Conservation (phyloP, 2,113 vertebrate genomes). For the Lepus europaeus region DNA sequence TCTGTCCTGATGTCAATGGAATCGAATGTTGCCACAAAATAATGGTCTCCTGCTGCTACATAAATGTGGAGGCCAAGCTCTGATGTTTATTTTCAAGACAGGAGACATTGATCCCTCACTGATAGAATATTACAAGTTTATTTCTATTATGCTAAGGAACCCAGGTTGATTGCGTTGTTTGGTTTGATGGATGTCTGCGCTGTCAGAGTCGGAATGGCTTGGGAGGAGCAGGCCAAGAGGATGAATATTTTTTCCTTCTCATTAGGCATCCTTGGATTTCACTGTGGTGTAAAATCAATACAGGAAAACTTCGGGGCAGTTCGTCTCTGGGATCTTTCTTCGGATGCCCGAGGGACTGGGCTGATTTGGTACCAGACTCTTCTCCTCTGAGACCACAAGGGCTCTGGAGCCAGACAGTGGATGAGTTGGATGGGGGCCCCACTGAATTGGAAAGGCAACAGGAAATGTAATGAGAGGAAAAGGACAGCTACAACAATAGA, state of each 20-base stretch:
- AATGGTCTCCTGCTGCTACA: conserved; percentile 83
- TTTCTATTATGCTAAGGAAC: conserved; percentile 82
- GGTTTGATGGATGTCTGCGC: conserved; percentile 75
- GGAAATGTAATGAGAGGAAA: conserved; percentile 80
- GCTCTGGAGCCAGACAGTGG: conserved; percentile 54
- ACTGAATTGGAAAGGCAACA: conserved; percentile 72
- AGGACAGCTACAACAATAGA: conserved; percentile 78
- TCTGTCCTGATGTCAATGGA: conserved; percentile 83
- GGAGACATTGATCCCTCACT: conserved; percentile 82
- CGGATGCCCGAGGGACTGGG: not conserved
- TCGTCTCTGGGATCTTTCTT: conserved; percentile 54
- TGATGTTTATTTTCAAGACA: conserved; percentile 85
- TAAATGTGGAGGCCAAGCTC: conserved; percentile 81
- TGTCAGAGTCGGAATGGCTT: conserved; percentile 70
- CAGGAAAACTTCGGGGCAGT: conserved; percentile 53
- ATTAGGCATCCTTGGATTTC: conserved; percentile 53
- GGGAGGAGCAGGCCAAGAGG: not conserved
- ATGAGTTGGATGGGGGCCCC: conserved; percentile 63
- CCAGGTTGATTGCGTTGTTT: conserved; percentile 83
- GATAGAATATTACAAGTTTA: conserved; percentile 82
- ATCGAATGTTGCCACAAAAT: conserved; percentile 84
- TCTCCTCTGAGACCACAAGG: conserved; percentile 38
- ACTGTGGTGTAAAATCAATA: conserved; percentile 71
- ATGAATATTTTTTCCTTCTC: not conserved
- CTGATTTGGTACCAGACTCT: conserved; percentile 35